A percentile compares a stretch with the other conserved stretches of the same genome.
Evolutionary conservation across 2,888 invertebrate species (phyloP).

Genomic region (Keiferia lycopersicella): DNA sequence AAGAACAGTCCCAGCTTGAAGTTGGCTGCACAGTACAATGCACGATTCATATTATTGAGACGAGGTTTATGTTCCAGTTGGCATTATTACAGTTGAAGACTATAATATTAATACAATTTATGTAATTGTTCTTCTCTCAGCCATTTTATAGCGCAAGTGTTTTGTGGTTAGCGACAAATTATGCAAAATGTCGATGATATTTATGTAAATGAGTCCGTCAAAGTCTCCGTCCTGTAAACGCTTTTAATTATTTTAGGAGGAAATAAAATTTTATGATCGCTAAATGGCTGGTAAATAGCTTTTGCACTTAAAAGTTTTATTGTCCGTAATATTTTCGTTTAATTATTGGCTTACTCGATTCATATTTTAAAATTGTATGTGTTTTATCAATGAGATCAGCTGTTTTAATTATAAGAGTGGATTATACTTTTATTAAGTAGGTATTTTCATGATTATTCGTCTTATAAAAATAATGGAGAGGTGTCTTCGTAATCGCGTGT

Average conservation of each 20-base stretch:
- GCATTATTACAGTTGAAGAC: constrained; percentile 57
- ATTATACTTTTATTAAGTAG: background rate
- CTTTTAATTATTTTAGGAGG: constrained; percentile 21
- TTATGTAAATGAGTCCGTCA: constrained; percentile 36
- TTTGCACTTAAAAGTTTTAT: constrained; percentile 22
- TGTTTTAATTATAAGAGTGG: constrained; percentile 5
- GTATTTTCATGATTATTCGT: no score
- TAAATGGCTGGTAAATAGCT: constrained; percentile 16
- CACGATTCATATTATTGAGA: background rate
- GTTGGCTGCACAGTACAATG: constrained; percentile 40
- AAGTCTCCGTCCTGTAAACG: constrained; percentile 7
- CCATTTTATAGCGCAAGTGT: constrained; percentile 47
- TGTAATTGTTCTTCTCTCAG: constrained; percentile 43
- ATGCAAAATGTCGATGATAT: constrained; percentile 49
- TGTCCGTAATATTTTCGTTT: constrained; percentile 7
- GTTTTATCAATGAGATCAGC: background rate
- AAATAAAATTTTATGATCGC: constrained; percentile 20
- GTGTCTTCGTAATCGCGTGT: no score
- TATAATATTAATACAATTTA: constrained; percentile 52
- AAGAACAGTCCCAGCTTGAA: no score
- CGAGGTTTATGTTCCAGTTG: constrained; percentile 55
- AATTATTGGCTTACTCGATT: background rate
- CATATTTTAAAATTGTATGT: constrained; percentile 5
- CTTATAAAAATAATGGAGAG: no score
- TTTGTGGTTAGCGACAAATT: constrained; percentile 52